Evolutionary conservation across 2,797 vertebrate species (phyloP).

Genomic region (Meda fulgida): DNA sequence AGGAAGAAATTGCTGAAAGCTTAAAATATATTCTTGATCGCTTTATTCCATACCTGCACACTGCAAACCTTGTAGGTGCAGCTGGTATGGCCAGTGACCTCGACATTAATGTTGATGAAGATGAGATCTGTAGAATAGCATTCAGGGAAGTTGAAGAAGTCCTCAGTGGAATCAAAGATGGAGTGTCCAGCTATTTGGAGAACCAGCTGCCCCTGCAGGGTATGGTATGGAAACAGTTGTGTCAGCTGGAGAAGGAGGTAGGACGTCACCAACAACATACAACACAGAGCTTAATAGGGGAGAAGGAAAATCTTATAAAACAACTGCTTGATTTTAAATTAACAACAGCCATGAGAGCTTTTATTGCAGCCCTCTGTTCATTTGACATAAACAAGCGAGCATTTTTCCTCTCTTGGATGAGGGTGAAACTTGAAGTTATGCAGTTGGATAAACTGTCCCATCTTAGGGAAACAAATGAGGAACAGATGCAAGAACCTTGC

Average conservation of each 20-base stretch:
- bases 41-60: slow-evolving; percentile 65
- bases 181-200: slow-evolving; percentile 66
- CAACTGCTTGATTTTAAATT: slow-evolving; percentile 73
- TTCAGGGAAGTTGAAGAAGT: slow-evolving; percentile 69
- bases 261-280: slow-evolving; percentile 63
- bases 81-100: slow-evolving; percentile 68
- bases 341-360: slow-evolving; percentile 74
- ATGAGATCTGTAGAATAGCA: slow-evolving; percentile 72
- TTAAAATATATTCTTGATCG: slow-evolving; percentile 63
- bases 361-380: slow-evolving; percentile 74
- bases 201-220: slow-evolving; percentile 81
- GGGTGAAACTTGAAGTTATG: slow-evolving; percentile 71
- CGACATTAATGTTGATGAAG: slow-evolving; percentile 79
- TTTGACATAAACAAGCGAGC: slow-evolving; percentile 69
- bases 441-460: slow-evolving; percentile 62
- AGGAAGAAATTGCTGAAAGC: slow-evolving; percentile 65
- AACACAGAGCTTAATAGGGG: slow-evolving; percentile 60
- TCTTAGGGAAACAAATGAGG: slow-evolving; percentile 10
- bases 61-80: slow-evolving; percentile 75
- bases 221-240: slow-evolving; percentile 70
- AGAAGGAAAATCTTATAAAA: slow-evolving; percentile 64
- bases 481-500: slow-evolving; percentile 51
- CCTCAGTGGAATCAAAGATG: slow-evolving; percentile 70
- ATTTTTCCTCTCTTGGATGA: slow-evolving; percentile 85
- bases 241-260: slow-evolving; percentile 76